Base-by-base conservation (phyloP, 2,797 vertebrate species). In the Sciurus carolinensis region DNA sequence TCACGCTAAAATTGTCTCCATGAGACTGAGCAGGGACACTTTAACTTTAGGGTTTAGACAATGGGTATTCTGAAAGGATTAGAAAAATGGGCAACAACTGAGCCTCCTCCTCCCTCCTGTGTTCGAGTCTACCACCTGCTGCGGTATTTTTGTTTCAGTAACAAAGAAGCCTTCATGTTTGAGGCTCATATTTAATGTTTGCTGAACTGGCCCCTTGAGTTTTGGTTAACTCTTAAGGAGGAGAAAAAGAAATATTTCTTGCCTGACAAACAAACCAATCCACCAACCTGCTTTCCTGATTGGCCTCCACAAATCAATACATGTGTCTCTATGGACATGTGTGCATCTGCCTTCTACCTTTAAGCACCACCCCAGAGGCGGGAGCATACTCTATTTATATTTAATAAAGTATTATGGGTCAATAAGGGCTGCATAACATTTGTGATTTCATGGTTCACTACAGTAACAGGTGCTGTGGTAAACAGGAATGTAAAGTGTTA, bases 61-160 rank as follows among this genome's bases (percentile, higher is more conserved):
- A 97, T 96, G 96, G 94, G 82, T 47, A 54, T 95, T 95, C 95
- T 98, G 95, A 98, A 97, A 98, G 97, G 96, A 96, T 95, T 87
- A 96, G 94, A 97, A 97, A 97, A 96, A 97, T 95, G 97, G 95
- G 90, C 92, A 94, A 91, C 95, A 87, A 96, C 85, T 80, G 96
- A 90, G 44, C 94, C 93, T 75, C 97, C 97, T 97, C 94, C 97
- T 90, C 88, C 96, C 97, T 88, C 96, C 95, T 84, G 96, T 90
- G 96, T 95, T 95, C 44, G 42, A 94, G 97, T 83, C 96, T 59
- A 95, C 96, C 97, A 98, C 97, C 97, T 97, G 97, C 97, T 95
- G 97, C 0, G 96, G 95, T 66, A 95, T 95, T 97, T 97, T 98
- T 97, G 97, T 97, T 93, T 96, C 97, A 72, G 72, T 85, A 66